Evolutionary conservation across 2,113 vertebrate genomes (phyloP).

Genomic region (Crocuta crocuta): DNA sequence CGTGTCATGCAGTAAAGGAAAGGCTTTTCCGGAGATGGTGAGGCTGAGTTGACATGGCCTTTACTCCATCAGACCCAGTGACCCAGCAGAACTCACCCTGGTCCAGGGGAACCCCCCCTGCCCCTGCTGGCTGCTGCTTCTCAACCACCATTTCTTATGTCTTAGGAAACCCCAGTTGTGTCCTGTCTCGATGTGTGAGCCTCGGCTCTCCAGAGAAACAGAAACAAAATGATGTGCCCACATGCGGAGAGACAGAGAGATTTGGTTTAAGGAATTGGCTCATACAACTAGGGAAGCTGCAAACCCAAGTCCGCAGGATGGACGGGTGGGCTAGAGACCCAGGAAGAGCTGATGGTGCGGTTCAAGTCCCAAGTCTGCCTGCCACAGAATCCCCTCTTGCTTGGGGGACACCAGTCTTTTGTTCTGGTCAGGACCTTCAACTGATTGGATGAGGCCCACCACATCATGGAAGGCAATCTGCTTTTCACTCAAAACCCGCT

Average conservation of each 20-base stretch:
- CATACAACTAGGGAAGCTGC: too few species aligned
- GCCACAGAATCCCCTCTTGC: background rate
- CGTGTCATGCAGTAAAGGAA: background rate
- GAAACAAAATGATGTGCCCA: background rate
- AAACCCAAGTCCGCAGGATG: background rate
- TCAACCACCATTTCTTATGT: background rate
- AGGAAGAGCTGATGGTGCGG: too few species aligned
- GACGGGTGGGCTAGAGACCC: background rate
- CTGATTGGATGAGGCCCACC: background rate
- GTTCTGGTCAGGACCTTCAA: background rate
- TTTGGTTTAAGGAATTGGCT: background rate
- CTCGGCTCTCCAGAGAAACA: background rate
- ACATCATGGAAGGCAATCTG: background rate
- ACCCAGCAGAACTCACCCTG: fast-evolving
- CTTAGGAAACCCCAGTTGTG: background rate
- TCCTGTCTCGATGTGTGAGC: background rate
- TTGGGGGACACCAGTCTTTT: background rate
- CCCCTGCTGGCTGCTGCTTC: background rate
- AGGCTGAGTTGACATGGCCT: background rate
- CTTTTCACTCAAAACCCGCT: background rate
- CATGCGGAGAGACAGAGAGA: background rate
- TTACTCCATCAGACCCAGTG: background rate
- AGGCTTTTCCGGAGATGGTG: background rate
- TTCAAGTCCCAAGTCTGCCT: background rate
- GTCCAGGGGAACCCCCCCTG: background rate